Conservation (phyloP, 2,797 vertebrate species). For the Mallotus villosus region DNA sequence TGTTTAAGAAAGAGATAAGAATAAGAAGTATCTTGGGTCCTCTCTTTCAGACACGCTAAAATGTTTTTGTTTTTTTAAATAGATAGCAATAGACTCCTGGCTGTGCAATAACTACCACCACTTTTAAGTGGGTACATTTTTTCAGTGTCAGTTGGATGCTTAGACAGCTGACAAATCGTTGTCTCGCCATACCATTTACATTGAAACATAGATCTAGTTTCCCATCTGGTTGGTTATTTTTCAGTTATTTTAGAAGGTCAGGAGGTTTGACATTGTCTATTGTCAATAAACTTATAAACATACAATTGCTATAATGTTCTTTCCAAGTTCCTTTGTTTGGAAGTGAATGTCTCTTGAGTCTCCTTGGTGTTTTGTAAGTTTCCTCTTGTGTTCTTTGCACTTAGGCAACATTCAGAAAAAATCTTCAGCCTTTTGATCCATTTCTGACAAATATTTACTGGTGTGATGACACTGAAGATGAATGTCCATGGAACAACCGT, state of each 20-base stretch:
- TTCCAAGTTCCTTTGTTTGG: constrained; percentile 22
- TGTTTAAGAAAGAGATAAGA: constrained; percentile 55
- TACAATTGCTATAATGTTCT: constrained; percentile 7
- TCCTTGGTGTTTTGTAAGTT: not conserved
- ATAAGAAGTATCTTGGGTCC: constrained; percentile 43
- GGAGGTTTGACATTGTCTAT: constrained; percentile 47
- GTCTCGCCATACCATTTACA: constrained; percentile 19
- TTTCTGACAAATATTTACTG: constrained; percentile 45
- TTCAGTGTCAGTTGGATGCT: constrained; percentile 18
- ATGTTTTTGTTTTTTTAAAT: constrained; percentile 66
- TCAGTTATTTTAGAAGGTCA: constrained; percentile 31
- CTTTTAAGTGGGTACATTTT: constrained; percentile 19
- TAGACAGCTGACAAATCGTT: constrained; percentile 5
- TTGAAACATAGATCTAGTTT: constrained; percentile 48
- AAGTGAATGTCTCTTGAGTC: constrained; percentile 6
- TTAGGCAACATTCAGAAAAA: constrained; percentile 8
- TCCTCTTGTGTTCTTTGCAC: not conserved
- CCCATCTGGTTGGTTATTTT: constrained; percentile 29
- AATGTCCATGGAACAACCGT: constrained; percentile 38
- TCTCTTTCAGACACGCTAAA: constrained; percentile 37
- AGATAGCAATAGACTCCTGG: constrained; percentile 42
- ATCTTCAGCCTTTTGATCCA: constrained; percentile 34
- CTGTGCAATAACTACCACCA: constrained; percentile 40
- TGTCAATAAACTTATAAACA: constrained; percentile 21
- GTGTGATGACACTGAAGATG: constrained; percentile 22